Evolutionary conservation across 2,797 vertebrate species (phyloP), one percentile per base, ranked within the genome.

Genomic region (Channallabes apus): DNA sequence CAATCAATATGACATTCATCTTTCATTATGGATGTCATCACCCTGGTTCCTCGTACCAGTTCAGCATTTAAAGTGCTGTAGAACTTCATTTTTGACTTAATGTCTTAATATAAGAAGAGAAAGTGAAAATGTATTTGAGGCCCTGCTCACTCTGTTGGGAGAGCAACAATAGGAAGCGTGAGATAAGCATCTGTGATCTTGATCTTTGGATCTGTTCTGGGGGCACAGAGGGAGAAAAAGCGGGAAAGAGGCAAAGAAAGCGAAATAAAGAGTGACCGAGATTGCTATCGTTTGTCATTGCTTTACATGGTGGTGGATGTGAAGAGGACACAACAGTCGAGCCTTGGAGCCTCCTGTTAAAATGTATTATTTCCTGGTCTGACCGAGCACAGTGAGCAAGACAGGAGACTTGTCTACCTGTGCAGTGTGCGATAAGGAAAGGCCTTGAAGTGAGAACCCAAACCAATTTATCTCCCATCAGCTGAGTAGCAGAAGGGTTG

Each of bases 281-380:
- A 89, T 89, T 85, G 87, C 67, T 82, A 89, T 89, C 89, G 3
- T 83, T 86, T 84, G 84, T 86, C 84, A 87, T 83, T 77, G 85
- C 86, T 87, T 75, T 86, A 82, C 67, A 69, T 62, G 85, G 35
- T 75, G 75, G 84, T 73, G 58, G 65, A 82, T 82, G 82, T 79
- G 86, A 90, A 69, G 85, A 86, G 85, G 87, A 87, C 78, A 32
- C 65, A 32, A 83, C 59, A n/a, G 68, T 84, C 14, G n/a, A 9
- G 32, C 22, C 59, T 76, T 18, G 8, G 56, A 62, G 54, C 29
- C 80, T 41, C 32, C 73, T 82, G 78, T 58, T 77, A 82, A 80
- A 85, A 86, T 85, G 11, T 68, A 81, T 65, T 85, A 80, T 80
- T 84, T 75, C 69, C 76, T 8, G 17, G n/a, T 51, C 71, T 56